Evolutionary conservation across 2,113 vertebrate genomes (phyloP).

Genomic region (Antennarius striatus): DNA sequence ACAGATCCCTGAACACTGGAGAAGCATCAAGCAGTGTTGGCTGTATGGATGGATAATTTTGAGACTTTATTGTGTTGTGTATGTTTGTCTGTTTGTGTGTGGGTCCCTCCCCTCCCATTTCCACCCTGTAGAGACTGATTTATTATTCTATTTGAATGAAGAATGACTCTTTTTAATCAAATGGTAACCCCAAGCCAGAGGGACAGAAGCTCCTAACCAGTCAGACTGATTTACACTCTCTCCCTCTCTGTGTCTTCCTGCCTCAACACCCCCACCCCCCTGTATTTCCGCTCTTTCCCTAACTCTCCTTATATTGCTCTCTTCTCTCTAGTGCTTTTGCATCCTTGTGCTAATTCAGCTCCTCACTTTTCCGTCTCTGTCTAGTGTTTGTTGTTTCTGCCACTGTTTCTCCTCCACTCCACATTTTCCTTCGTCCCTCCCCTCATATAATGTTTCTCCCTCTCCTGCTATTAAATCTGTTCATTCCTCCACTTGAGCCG

Average conservation of each 20-base stretch:
- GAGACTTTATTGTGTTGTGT: constrained; percentile 31
- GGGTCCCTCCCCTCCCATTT: constrained; percentile 17
- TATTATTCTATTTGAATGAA: constrained; percentile 78
- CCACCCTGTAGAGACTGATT: constrained; percentile 61
- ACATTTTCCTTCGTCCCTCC: constrained; percentile 14
- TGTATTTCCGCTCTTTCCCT: constrained; percentile 40
- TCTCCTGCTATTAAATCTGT: constrained; percentile 36
- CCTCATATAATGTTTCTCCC: constrained; percentile 31
- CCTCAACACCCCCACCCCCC: not conserved
- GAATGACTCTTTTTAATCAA: constrained; percentile 79
- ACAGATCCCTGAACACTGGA: constrained; percentile 54
- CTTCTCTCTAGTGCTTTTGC: constrained; percentile 39
- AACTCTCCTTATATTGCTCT: constrained; percentile 58
- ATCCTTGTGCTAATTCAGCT: constrained; percentile 46
- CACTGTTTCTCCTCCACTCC: constrained; percentile 19
- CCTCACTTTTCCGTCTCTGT: constrained; percentile 34
- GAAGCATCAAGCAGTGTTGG: too few species aligned
- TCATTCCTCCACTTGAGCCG: constrained; percentile 57
- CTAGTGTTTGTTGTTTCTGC: constrained; percentile 41
- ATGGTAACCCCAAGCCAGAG: constrained; percentile 68
- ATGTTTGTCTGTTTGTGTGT: constrained; percentile 11
- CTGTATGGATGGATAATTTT: constrained; percentile 9
- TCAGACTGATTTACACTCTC: constrained; percentile 64
- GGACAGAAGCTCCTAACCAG: constrained; percentile 59
- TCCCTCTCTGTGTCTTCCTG: constrained; percentile 3